Conservation (phyloP, 2,797 vertebrate species). For the Toxotes lorentzi region DNA sequence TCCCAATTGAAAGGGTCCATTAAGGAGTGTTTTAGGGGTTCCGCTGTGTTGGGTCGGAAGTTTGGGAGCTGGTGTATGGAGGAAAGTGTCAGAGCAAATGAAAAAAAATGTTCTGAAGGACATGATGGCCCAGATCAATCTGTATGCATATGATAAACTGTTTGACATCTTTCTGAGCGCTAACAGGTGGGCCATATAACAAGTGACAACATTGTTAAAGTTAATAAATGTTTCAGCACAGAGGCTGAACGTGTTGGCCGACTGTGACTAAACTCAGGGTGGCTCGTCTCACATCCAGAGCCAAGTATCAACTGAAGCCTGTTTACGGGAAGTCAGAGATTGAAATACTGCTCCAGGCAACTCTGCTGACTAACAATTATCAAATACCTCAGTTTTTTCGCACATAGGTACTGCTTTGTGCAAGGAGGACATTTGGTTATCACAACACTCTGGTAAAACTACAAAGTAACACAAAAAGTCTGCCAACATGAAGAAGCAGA, state of each 20-base stretch:
- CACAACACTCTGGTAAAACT: background rate
- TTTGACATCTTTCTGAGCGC: constrained; percentile 25
- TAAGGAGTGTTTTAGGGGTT: constrained; percentile 75
- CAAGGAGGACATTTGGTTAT: background rate
- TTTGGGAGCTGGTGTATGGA: constrained; percentile 62
- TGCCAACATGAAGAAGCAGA: background rate
- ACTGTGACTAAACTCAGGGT: constrained; percentile 33
- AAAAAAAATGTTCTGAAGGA: constrained; percentile 26
- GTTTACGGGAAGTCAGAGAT: constrained; percentile 46
- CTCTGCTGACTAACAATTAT: constrained; percentile 46
- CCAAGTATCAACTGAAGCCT: constrained; percentile 52
- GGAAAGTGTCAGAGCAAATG: constrained; percentile 21
- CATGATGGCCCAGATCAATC: constrained; percentile 32
- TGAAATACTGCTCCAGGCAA: constrained; percentile 49
- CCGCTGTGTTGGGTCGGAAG: constrained; percentile 62
- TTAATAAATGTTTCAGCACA: constrained; percentile 42
- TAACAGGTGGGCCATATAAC: constrained; percentile 38
- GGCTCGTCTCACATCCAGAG: constrained; percentile 37
- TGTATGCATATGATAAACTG: constrained; percentile 38
- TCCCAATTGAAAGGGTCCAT: constrained; percentile 77
- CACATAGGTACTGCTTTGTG: background rate
- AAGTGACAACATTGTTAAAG: constrained; percentile 14
- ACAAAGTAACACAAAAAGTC: background rate
- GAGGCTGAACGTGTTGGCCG: constrained; percentile 29
- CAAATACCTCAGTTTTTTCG: constrained; percentile 37